Evolutionary conservation across 2,888 invertebrate genomes (phyloP).

Genomic region (Anagyrus pseudococci): DNA sequence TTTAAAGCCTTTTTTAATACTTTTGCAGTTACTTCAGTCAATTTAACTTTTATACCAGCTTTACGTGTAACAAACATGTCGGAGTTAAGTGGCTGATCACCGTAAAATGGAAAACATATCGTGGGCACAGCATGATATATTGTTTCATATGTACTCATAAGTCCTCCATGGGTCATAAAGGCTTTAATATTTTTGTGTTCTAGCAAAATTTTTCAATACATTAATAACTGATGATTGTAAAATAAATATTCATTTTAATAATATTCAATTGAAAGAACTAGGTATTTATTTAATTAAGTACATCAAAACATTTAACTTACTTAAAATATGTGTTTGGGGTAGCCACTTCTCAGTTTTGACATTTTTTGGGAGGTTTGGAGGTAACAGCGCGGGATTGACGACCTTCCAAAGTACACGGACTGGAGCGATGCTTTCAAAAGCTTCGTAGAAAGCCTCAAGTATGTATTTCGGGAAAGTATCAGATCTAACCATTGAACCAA

Average conservation of each 20-base stretch:
- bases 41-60: constrained; percentile 41
- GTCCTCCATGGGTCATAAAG: neutral
- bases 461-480: constrained; percentile 50
- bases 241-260: neutral
- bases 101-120: too few species aligned
- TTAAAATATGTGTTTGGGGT: constrained; percentile 50
- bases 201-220: too few species aligned
- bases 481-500: constrained; percentile 57
- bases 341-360: constrained; percentile 53
- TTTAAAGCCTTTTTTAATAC: constrained; percentile 55
- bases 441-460: constrained; percentile 46
- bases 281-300: too few species aligned
- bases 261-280: too few species aligned
- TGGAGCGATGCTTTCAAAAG: constrained; percentile 52
- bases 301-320: too few species aligned
- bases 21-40: constrained; percentile 56
- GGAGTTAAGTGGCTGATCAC: too few species aligned
- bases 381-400: constrained; percentile 48
- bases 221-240: too few species aligned
- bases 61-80: constrained; percentile 42
- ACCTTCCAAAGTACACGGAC: constrained; percentile 54
- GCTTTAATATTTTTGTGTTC: constrained; percentile 48
- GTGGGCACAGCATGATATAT: too few species aligned
- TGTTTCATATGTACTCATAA: too few species aligned
- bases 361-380: constrained; percentile 52